phyloP scores from a whole-genome alignment of 2,888 invertebrate species.

The Pseudeuparius sepicola region DNA sequence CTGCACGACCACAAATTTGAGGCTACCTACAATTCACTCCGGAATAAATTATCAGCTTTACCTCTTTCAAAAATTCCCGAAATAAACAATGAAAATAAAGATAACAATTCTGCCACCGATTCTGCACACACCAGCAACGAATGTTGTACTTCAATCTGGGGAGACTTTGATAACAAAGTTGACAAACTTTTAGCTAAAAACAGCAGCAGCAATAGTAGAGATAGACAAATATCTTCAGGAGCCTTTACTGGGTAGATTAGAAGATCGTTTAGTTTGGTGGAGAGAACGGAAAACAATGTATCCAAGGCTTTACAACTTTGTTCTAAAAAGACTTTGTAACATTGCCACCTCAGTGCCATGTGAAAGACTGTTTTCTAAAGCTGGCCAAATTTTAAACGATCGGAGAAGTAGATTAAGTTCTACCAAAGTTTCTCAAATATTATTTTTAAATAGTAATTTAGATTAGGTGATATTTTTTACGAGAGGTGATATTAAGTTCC shows the following conservation, averaged over 20 bases:
- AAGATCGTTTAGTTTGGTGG: slow-evolving; percentile 9
- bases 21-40: too few species aligned
- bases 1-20: slow-evolving; percentile 2
- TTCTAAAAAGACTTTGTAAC: slow-evolving; percentile 5
- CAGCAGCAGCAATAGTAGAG: neutral
- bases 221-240: slow-evolving; percentile 8
- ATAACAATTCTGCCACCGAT: too few species aligned
- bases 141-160: too few species aligned
- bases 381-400: slow-evolving; percentile 8
- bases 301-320: slow-evolving; percentile 7
- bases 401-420: slow-evolving; percentile 5
- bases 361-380: slow-evolving; percentile 5
- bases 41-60: too few species aligned
- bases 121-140: too few species aligned
- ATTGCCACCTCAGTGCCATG: slow-evolving; percentile 6
- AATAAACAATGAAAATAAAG: too few species aligned
- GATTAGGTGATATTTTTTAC: too few species aligned
- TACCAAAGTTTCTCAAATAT: too few species aligned
- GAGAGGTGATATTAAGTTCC: too few species aligned
- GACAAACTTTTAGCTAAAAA: neutral
- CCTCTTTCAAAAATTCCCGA: too few species aligned
- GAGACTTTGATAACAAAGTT: slow-evolving; percentile 1
- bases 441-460: slow-evolving; percentile 11
- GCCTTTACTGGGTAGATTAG: slow-evolving; percentile 4
- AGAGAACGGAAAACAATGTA: slow-evolving; percentile 6